Percentiles rank a stretch among this genome's conserved stretches.
phyloP scores from a whole-genome alignment of 2,113 vertebrate genomes.

The Anthoscopus minutus region DNA sequence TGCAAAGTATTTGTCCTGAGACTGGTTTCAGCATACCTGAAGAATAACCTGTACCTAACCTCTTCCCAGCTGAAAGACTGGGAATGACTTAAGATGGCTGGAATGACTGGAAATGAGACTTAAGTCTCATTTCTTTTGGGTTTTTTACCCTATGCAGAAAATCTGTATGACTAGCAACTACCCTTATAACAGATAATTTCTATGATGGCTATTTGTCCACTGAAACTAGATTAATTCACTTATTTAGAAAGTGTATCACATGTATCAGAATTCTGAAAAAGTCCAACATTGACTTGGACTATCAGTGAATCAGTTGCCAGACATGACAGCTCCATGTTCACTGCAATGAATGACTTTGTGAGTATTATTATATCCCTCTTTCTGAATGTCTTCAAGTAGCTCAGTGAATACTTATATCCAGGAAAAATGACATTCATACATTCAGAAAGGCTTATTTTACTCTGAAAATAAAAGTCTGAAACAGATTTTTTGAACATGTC shows the following conservation, averaged over 20 bases:
- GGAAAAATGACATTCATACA: background rate
- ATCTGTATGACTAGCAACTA: background rate
- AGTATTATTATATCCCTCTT: background rate
- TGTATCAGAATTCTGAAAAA: background rate
- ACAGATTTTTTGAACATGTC: background rate
- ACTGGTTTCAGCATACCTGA: background rate
- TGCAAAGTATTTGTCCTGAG: background rate
- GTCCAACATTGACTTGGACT: background rate
- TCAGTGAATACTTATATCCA: background rate
- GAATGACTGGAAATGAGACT: no score
- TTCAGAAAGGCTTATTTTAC: background rate
- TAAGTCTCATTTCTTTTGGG: background rate
- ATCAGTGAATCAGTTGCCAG: background rate
- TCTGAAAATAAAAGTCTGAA: no score
- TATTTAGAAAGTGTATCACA: background rate
- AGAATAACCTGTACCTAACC: background rate
- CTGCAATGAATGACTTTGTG: background rate
- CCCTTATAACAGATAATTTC: background rate
- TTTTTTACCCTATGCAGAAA: background rate
- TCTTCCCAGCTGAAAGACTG: background rate
- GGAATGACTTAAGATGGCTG: no score
- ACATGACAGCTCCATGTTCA: background rate
- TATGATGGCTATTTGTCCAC: background rate
- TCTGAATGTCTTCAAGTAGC: background rate
- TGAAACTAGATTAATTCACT: background rate